Percentiles rank a stretch among this genome's conserved stretches.
phyloP scores from a whole-genome alignment of 2,113 vertebrate genomes.

The Bungarus multicinctus region DNA sequence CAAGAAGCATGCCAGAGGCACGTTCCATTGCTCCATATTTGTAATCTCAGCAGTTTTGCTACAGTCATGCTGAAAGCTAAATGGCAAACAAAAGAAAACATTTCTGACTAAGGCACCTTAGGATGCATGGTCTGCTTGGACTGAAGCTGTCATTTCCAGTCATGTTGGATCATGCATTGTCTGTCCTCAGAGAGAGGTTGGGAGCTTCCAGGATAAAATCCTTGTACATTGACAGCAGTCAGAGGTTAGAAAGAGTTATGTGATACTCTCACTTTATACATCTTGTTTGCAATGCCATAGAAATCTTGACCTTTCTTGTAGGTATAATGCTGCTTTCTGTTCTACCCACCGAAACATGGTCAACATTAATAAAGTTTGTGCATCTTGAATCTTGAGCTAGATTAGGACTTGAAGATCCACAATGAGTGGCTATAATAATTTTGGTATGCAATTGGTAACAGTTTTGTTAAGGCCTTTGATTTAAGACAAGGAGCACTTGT shows the following conservation, averaged over 20 bases:
- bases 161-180: not conserved
- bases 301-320: not conserved
- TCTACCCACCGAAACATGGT: not conserved
- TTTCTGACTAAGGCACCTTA: not conserved
- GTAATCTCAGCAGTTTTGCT: not conserved
- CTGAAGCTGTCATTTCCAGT: not conserved
- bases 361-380: not conserved
- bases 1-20: not conserved
- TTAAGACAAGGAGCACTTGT: not conserved
- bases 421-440: not conserved
- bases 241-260: not conserved
- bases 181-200: not conserved
- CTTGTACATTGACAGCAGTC: not conserved
- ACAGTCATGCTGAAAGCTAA: not conserved
- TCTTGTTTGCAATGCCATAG: not conserved
- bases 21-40: not conserved
- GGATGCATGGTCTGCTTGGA: not conserved
- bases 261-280: not conserved
- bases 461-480: not conserved
- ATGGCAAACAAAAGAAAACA: not conserved
- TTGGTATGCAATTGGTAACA: not conserved
- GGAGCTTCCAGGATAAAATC: not conserved
- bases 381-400: not conserved
- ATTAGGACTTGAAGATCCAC: not conserved
- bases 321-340: not conserved